Conservation (phyloP, 2,113 vertebrate species). For the Gopherus evgoodei region DNA sequence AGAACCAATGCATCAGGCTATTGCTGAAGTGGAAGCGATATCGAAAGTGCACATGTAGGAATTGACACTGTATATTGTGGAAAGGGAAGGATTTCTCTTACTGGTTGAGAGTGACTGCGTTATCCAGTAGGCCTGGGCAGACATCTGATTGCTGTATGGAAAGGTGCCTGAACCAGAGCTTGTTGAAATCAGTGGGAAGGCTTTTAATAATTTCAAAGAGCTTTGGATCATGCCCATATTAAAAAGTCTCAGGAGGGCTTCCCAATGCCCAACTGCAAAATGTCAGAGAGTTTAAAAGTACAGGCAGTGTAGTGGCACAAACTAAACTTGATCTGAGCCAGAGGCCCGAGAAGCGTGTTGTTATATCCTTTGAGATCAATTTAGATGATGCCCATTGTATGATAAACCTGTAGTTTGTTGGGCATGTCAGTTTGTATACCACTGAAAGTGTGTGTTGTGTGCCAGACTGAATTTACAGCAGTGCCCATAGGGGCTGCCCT, state of each 20-base stretch:
- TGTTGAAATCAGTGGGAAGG: background rate
- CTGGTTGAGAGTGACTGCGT: background rate
- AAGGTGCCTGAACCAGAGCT: background rate
- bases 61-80: background rate
- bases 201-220: background rate
- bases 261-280: background rate
- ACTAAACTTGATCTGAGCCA: too few relatives aligned
- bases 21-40: background rate
- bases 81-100: background rate
- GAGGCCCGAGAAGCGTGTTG: background rate
- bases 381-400: background rate
- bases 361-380: background rate
- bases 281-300: background rate
- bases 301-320: background rate
- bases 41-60: background rate
- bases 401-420: background rate
- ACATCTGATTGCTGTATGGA: background rate
- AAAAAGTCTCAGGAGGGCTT: background rate
- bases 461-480: background rate
- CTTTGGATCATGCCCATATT: background rate
- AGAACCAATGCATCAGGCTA: background rate
- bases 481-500: too few relatives aligned
- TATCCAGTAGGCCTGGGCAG: background rate
- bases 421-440: background rate
- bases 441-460: background rate